Conservation (phyloP, 2,888 invertebrate species). For the Cinara cedri region DNA sequence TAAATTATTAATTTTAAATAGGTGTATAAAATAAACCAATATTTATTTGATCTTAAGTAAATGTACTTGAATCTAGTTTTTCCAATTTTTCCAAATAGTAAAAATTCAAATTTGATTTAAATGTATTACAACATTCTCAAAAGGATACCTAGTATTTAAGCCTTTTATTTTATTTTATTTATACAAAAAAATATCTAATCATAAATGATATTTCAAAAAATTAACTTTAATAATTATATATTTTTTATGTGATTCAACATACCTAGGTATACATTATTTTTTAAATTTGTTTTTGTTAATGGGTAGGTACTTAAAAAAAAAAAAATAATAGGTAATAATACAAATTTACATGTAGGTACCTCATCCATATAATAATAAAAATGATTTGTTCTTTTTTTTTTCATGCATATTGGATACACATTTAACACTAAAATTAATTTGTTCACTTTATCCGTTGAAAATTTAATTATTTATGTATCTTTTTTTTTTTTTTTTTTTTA, state of each 20-base stretch:
- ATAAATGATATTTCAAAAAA: no score
- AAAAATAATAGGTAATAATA: neutral
- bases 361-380: slow-evolving; percentile 27
- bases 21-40: neutral
- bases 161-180: neutral
- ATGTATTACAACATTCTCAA: neutral
- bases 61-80: neutral
- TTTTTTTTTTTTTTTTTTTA: slow-evolving; percentile 22
- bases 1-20: slow-evolving; percentile 1
- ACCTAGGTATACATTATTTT: neutral
- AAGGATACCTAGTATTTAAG: neutral
- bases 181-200: no score
- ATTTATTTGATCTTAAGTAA: slow-evolving; percentile 4
- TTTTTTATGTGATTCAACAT: neutral
- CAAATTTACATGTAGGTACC: slow-evolving; percentile 40
- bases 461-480: slow-evolving; percentile 20
- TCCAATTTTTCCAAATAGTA: neutral
- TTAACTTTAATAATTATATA: neutral
- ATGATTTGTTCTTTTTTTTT: slow-evolving; percentile 30
- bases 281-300: slow-evolving; percentile 1
- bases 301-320: slow-evolving; percentile 16
- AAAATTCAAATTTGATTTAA: neutral
- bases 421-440: slow-evolving; percentile 28
- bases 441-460: slow-evolving; percentile 26
- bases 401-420: slow-evolving; percentile 51